A percentile compares a stretch with the other conserved stretches of the same genome.
Evolutionary conservation across 2,113 vertebrate genomes (phyloP).

Genomic region (Sarotherodon lohbergeri): DNA sequence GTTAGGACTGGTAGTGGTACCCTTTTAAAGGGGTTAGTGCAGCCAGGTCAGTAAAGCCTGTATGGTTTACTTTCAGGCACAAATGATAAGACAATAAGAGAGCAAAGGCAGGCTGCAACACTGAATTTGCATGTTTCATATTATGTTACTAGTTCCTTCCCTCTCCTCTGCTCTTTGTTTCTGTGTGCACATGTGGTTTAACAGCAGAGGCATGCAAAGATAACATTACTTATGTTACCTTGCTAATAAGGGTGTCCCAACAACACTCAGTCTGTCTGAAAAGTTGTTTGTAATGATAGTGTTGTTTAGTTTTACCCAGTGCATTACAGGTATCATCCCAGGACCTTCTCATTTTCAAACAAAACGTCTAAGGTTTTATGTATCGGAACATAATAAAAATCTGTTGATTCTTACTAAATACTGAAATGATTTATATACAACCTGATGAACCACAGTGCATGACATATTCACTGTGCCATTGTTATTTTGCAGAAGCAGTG

Average conservation of each 20-base stretch:
- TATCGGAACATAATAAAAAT: neutral
- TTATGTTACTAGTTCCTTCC: neutral
- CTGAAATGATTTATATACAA: neutral
- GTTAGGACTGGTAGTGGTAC: neutral
- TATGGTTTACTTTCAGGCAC: neutral
- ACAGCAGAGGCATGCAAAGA: neutral
- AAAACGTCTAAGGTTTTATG: neutral
- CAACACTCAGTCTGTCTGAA: neutral
- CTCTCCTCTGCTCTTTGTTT: neutral
- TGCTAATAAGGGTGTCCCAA: neutral
- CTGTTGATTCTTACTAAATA: neutral
- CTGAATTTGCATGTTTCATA: neutral
- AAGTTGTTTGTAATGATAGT: neutral
- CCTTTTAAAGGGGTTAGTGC: constrained; percentile 12
- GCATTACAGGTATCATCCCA: neutral
- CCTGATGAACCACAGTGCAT: neutral
- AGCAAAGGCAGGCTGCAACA: accelerated
- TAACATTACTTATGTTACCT: neutral
- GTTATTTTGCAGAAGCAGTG: neutral
- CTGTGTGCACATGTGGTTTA: neutral
- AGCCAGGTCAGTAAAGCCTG: neutral
- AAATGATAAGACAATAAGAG: neutral
- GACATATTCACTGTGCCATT: neutral
- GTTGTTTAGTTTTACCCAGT: neutral
- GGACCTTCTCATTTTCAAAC: neutral